These are phyloP conservation scores for Acrocyrtus sp. DNA, from an alignment of 2,888 invertebrate species.

Conservation along the genomic window DNA sequence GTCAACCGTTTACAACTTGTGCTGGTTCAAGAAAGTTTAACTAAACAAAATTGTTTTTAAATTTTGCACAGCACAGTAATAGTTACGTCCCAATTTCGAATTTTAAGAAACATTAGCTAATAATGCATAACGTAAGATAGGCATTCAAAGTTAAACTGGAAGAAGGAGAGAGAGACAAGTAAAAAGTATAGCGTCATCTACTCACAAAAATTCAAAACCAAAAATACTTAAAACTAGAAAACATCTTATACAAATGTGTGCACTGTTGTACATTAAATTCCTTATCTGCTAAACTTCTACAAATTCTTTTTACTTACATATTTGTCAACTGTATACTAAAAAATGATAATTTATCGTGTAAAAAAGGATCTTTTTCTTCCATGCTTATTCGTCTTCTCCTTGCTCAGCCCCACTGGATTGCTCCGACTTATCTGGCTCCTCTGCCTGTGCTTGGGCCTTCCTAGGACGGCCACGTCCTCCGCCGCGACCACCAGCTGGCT, in stretches of 20 bases:
- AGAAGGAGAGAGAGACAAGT: no score
- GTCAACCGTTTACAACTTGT: no score
- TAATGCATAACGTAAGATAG: no score
- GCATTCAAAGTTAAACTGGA: no score
- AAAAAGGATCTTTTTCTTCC: slow-evolving; percentile 11
- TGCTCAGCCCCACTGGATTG: slow-evolving; percentile 57
- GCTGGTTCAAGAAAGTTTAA: no score
- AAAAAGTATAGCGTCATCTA: no score
- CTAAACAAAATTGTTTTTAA: no score
- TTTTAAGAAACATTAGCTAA: no score
- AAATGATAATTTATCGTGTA: slow-evolving; percentile 21
- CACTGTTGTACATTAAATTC: neutral
- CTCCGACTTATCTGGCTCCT: slow-evolving; percentile 55
- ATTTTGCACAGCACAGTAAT: no score
- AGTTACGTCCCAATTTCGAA: no score
- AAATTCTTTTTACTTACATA: slow-evolving; percentile 17
- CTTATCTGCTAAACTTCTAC: slow-evolving; percentile 14
- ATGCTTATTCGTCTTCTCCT: slow-evolving; percentile 52
- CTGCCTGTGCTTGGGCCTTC: slow-evolving; percentile 43
- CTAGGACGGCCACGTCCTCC: slow-evolving; percentile 58
- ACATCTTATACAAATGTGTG: neutral
- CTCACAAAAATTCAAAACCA: no score
- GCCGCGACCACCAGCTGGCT: slow-evolving; percentile 29
- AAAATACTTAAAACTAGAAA: no score
- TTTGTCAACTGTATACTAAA: slow-evolving; percentile 17